Base-by-base conservation (phyloP, 2,888 invertebrate species). In the Ormia ochracea region DNA sequence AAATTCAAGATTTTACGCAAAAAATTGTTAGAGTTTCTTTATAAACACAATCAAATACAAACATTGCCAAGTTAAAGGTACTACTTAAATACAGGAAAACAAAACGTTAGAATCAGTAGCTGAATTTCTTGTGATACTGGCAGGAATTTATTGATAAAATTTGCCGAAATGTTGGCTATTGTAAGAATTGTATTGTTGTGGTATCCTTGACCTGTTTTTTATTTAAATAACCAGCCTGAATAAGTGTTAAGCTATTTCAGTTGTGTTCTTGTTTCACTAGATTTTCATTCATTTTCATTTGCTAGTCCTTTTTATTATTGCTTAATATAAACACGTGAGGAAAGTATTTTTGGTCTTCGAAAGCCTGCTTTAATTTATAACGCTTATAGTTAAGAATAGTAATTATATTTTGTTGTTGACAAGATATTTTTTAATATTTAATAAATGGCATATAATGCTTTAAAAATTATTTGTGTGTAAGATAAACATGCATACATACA, bases 171-270 rank as follows among this genome's bases (percentile, higher is more conserved):
- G 21, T 43, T 26, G 33, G 14, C 38, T 0, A 4, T 56, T 38
- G 10, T 28, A 31, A 1, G 19, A 12, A 23, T 14, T 23, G 17
- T 61, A 6, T 26, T 43, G 28, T 21, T 19, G 33, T 65, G 38
- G 54, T 73, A 78, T 63, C 78, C 78, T 78, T 78, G 78, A 78
- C 78, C 78, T 54, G 73, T 68, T 78, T 72, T 52, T 33, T 17
- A 23, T 31, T 28, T 26, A 50, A 48, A 28, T 76, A 48, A 12
- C 4, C 3, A 26, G 10, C 26, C 33, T 52, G 17, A 0, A 28
- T 9, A 23, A n/a, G 14, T 38, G 33, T 63, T 45, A 3, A 23
- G 38, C 21, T 19, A 17, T 41, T 74, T 66, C 26, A 1, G 2
- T 21, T 41, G n/a, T 41, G 36, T 48, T 50, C 6, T 26, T 56